A percentile compares a stretch with the other conserved stretches of the same genome.
These are phyloP conservation scores for Bombus superbus DNA, from an alignment of 1,140 invertebrate species.

Conservation along the genomic window DNA sequence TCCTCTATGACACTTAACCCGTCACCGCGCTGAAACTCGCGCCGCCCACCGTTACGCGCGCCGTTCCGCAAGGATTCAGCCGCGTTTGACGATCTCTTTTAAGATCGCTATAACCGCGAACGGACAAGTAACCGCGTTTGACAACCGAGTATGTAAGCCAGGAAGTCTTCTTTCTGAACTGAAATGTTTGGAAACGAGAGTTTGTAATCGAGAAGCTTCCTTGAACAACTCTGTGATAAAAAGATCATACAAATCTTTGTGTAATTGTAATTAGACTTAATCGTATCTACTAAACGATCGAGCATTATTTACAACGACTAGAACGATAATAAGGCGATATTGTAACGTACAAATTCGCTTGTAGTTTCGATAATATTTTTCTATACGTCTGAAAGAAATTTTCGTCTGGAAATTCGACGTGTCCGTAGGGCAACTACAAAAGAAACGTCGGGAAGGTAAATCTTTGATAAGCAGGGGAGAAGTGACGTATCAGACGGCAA, in stretches of 20 bases:
- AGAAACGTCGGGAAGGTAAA: background rate
- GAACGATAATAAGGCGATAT: background rate
- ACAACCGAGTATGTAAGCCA: background rate
- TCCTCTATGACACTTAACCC: conserved; percentile 29
- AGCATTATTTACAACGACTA: too few species aligned
- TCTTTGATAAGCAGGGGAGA: background rate
- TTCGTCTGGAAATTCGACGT: background rate
- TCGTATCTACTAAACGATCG: too few species aligned
- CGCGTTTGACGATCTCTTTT: conserved; percentile 2
- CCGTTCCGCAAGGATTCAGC: background rate
- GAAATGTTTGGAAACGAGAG: background rate
- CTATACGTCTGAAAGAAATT: background rate
- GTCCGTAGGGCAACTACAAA: too few species aligned
- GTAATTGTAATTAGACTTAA: too few species aligned
- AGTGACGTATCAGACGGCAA: background rate
- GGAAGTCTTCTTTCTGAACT: background rate
- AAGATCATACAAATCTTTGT: too few species aligned
- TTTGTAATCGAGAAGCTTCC: background rate
- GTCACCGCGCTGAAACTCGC: background rate
- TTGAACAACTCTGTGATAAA: too few species aligned
- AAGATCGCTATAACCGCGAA: background rate
- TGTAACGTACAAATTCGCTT: too few species aligned
- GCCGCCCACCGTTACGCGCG: background rate
- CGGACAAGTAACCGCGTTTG: background rate
- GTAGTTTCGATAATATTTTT: too few species aligned